Evolutionary conservation across 2,113 vertebrate genomes (phyloP).

Genomic region (Chaetodon auriga): DNA sequence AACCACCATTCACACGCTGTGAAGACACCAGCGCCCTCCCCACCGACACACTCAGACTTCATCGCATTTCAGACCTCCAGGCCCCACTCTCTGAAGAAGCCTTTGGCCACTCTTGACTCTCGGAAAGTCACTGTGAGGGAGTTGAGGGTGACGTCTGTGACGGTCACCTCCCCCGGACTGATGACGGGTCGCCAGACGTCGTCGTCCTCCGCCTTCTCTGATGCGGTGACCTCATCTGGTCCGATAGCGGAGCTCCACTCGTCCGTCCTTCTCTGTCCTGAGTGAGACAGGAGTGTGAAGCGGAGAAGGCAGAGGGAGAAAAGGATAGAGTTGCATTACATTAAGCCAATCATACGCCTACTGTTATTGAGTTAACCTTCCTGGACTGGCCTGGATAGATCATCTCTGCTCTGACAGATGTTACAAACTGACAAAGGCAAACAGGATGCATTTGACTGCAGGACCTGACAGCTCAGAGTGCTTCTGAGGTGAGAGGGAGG

Average conservation of each 20-base stretch:
- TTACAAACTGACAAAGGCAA: conserved; percentile 18
- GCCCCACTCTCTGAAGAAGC: conserved; percentile 94
- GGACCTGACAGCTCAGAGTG: background rate
- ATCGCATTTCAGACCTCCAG: conserved; percentile 82
- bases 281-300: background rate
- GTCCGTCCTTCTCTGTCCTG: conserved; percentile 66
- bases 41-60: background rate
- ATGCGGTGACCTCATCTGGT: background rate
- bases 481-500: background rate
- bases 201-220: conserved; percentile 52
- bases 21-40: background rate
- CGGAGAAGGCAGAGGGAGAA: conserved; percentile 1
- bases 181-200: conserved; percentile 71
- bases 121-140: conserved; percentile 97
- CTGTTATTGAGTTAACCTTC: conserved; percentile 47
- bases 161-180: conserved; percentile 90
- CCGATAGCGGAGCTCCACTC: conserved; percentile 52
- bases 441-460: conserved; percentile 9
- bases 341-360: conserved; percentile 14
- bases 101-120: conserved; percentile 92
- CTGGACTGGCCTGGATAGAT: conserved; percentile 30
- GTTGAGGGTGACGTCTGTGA: conserved; percentile 98
- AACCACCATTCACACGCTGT: background rate
- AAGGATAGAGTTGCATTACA: conserved; percentile 26
- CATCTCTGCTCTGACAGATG: conserved; percentile 29